phyloP scores from a whole-genome alignment of 2,797 vertebrate species.

The Dryobates pubescens region DNA sequence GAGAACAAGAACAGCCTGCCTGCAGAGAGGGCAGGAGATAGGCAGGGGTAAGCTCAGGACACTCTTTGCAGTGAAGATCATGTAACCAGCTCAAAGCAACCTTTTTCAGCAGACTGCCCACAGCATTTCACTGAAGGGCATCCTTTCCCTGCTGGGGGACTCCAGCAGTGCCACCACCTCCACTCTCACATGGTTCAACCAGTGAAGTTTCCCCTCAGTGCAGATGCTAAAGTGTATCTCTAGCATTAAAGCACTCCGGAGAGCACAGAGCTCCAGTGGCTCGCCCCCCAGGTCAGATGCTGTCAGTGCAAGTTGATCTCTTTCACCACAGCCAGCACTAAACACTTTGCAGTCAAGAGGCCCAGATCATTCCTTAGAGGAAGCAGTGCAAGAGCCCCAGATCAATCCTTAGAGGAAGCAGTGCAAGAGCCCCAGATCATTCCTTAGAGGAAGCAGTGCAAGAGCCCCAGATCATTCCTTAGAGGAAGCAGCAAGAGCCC shows the following conservation, averaged over 20 bases:
- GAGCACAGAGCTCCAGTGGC: neutral
- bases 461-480: neutral
- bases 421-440: neutral
- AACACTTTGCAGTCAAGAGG: neutral
- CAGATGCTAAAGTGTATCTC: neutral
- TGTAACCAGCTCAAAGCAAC: neutral
- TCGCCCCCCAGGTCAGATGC: neutral
- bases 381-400: too few species aligned
- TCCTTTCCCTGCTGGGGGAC: neutral
- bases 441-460: neutral
- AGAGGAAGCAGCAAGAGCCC: neutral
- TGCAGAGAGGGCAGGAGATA: neutral
- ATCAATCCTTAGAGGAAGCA: neutral
- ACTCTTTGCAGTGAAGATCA: neutral
- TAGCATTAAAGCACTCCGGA: neutral
- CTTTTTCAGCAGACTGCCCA: neutral
- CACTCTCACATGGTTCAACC: neutral
- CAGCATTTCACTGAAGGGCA: neutral
- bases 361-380: too few species aligned
- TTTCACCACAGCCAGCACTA: neutral
- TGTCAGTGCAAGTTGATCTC: neutral
- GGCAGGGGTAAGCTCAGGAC: neutral
- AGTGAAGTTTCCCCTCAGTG: neutral
- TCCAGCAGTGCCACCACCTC: neutral
- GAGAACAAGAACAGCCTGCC: neutral